A percentile compares a stretch with the other conserved stretches of the same genome.
Evolutionary conservation across 2,888 invertebrate genomes (phyloP).

Genomic region (Brenthis ino): DNA sequence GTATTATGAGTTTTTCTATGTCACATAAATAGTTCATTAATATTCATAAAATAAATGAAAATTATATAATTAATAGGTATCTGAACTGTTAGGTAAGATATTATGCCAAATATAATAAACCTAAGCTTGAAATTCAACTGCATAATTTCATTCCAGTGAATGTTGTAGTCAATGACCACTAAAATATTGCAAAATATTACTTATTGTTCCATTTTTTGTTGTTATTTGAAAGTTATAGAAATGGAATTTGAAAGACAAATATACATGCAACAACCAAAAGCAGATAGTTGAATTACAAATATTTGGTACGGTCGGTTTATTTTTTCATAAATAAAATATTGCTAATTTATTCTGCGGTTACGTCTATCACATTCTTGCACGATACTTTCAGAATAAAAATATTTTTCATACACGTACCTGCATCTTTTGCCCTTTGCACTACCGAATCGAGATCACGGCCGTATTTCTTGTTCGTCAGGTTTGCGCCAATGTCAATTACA

Average conservation of each 20-base stretch:
- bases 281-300: slow-evolving; percentile 31
- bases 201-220: not conserved
- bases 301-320: slow-evolving; percentile 34
- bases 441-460: slow-evolving; percentile 95
- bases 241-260: not conserved
- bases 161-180: not conserved
- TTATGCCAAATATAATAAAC: too few species aligned
- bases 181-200: slow-evolving; percentile 6
- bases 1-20: too few species aligned
- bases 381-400: slow-evolving; percentile 36
- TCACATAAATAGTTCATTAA: too few species aligned
- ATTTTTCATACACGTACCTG: slow-evolving; percentile 82
- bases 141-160: too few species aligned
- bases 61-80: too few species aligned
- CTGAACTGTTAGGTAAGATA: too few species aligned
- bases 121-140: too few species aligned
- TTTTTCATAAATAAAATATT: slow-evolving; percentile 34
- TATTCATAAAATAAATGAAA: too few species aligned
- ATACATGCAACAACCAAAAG: not conserved
- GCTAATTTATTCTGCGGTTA: slow-evolving; percentile 40
- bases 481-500: slow-evolving; percentile 95
- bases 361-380: slow-evolving; percentile 43
- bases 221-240: not conserved
- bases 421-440: slow-evolving; percentile 94
- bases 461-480: slow-evolving; percentile 96